phyloP scores from a whole-genome alignment of 2,113 vertebrate species.

The Marmota monax region DNA sequence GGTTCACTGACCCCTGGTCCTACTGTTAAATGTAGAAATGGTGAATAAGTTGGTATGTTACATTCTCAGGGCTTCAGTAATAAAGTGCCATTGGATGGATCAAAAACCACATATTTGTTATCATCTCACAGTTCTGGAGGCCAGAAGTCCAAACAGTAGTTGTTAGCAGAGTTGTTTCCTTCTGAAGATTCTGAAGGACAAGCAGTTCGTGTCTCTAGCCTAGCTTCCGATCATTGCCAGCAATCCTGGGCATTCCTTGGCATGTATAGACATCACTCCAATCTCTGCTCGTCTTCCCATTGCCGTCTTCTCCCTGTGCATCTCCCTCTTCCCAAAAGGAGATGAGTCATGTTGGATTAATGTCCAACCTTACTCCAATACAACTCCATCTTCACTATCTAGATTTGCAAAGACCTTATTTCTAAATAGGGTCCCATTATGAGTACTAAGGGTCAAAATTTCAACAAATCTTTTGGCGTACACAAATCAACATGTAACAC shows the following conservation, averaged over 20 bases:
- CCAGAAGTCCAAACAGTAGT: neutral
- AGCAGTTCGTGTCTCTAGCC: neutral
- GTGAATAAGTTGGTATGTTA: neutral
- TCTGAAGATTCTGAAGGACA: neutral
- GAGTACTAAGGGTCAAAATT: neutral
- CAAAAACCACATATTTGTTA: neutral
- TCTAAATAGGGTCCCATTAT: conserved; percentile 11
- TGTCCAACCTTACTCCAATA: neutral
- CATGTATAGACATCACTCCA: neutral
- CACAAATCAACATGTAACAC: neutral
- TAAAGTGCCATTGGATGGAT: neutral
- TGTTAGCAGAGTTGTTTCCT: neutral
- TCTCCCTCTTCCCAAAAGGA: neutral
- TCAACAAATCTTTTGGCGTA: neutral
- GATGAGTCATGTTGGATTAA: neutral
- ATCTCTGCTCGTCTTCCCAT: neutral
- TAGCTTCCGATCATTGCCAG: neutral
- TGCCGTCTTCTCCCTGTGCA: neutral
- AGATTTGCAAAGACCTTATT: neutral
- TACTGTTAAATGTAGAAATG: neutral
- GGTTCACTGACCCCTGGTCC: neutral
- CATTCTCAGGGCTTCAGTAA: neutral
- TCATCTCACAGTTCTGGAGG: neutral
- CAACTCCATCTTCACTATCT: neutral
- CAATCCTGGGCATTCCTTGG: neutral